These are phyloP conservation scores for Coronaproctus castanopsis DNA, from an alignment of 2,888 invertebrate genomes.

Conservation along the genomic window DNA sequence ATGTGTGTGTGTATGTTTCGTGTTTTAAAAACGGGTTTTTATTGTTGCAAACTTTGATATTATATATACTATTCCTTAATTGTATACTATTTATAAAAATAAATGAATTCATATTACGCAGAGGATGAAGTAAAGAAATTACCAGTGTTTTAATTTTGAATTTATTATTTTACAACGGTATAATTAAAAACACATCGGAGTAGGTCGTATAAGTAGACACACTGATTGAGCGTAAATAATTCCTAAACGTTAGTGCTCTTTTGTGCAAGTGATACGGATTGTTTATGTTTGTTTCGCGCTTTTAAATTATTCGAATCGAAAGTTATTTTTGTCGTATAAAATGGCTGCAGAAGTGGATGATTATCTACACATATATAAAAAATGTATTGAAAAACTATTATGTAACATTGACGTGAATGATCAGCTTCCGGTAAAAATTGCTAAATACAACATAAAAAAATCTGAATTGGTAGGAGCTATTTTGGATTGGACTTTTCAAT, in stretches of 20 bases:
- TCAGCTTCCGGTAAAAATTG: slow-evolving; percentile 50
- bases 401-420: slow-evolving; percentile 28
- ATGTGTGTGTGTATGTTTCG: too few species aligned
- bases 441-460: slow-evolving; percentile 26
- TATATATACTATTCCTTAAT: not conserved
- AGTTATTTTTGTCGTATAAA: not conserved
- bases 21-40: too few species aligned
- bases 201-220: not conserved
- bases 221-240: not conserved
- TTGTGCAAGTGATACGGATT: not conserved
- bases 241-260: not conserved
- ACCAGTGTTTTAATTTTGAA: not conserved
- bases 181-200: too few species aligned
- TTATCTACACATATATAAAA: not conserved
- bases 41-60: too few species aligned
- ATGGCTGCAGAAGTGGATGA: not conserved
- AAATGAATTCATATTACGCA: not conserved
- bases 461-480: slow-evolving; percentile 54
- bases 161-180: too few species aligned
- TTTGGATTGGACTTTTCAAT: slow-evolving; percentile 53
- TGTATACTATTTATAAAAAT: not conserved
- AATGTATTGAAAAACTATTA: not conserved
- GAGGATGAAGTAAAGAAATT: not conserved
- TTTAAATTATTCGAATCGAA: too few species aligned
- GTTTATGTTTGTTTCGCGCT: not conserved